Evolutionary conservation across 2,797 vertebrate species (phyloP), one percentile per base, ranked within the genome.

Genomic region (Siniperca obscura): DNA sequence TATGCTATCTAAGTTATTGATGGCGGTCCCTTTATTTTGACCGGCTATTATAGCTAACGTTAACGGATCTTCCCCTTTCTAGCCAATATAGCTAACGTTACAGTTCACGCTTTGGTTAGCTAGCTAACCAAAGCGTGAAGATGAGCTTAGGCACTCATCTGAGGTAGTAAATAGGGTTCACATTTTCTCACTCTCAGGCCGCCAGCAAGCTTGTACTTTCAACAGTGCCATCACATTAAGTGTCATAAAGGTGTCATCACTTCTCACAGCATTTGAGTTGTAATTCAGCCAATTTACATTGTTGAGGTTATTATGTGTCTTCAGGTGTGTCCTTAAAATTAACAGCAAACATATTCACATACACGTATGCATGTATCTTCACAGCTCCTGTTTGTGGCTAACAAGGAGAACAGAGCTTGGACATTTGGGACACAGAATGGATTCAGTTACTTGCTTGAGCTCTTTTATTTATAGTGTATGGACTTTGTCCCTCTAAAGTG

Each of bases 401-500:
- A 75, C 78, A 72, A 75, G 30, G 25, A 17, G 56, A 76, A 69
- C 46, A 27, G 52, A 65, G 65, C 16, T 13, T 9, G 57, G 76
- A 92, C 91, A 86, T 93, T 93, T 92, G 82, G 87, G 55, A 89
- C 76, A 8, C 21, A 73, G 25, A 6, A 14, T 8, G 53, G 11
- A 68, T 81, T 87, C 84, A 40, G 76, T 76, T 62, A 38, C 75
- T 42, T 74, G 78, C 50, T 64, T 55, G 55, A 78, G 65, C 81
- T 68, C n/a, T 68, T 53, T 40, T 80, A 76, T 94, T 94, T 93
- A 93, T 92, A 85, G 76, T 22, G 6, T 13, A 0, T 89, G 89
- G 76, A 95, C 93, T 59, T 91, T 94, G 92, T 84, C 78, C 92
- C 81, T 12, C 36, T 22, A 30, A 83, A 87, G 81, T 14, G 6